Evolutionary conservation across 2,888 invertebrate species (phyloP).

Genomic region (Odontothrips loti): DNA sequence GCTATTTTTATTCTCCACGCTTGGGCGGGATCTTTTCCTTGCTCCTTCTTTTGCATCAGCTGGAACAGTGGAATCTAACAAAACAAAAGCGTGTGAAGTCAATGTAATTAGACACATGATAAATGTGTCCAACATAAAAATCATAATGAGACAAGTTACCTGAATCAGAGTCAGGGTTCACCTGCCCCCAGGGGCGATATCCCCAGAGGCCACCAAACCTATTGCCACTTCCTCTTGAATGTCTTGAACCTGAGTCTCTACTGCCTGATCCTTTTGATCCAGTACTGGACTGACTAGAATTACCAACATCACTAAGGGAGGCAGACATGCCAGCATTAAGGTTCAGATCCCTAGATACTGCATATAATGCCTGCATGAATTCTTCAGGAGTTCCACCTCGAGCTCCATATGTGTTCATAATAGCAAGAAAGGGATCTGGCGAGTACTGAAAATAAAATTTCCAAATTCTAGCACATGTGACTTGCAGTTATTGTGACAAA

Average conservation of each 20-base stretch:
- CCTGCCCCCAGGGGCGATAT: slow-evolving; percentile 29
- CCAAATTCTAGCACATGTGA: background rate
- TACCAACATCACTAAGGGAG: slow-evolving; percentile 30
- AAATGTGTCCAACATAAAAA: background rate
- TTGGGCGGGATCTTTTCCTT: background rate
- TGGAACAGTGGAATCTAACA: background rate
- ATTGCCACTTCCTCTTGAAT: slow-evolving; percentile 26
- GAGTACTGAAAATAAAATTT: slow-evolving; percentile 34
- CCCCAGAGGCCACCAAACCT: slow-evolving; percentile 28
- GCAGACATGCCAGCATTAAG: slow-evolving; percentile 31
- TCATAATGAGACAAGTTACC: slow-evolving; percentile 4
- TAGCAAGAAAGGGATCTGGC: slow-evolving; percentile 40
- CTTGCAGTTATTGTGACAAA: background rate
- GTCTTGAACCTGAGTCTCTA: slow-evolving; percentile 32
- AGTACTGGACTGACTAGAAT: slow-evolving; percentile 31
- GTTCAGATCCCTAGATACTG: slow-evolving; percentile 37
- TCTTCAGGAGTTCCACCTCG: slow-evolving; percentile 43
- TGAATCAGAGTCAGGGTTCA: slow-evolving; percentile 34
- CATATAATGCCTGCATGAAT: slow-evolving; percentile 42
- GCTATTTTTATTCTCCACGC: slow-evolving; percentile 10
- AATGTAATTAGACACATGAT: background rate
- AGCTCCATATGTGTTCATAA: slow-evolving; percentile 40
- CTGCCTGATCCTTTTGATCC: slow-evolving; percentile 31
- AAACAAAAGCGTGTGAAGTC: background rate
- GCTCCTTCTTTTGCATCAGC: background rate